Conservation (phyloP, 2,113 vertebrate genomes). For the Sinocyclocheilus grahami region DNA sequence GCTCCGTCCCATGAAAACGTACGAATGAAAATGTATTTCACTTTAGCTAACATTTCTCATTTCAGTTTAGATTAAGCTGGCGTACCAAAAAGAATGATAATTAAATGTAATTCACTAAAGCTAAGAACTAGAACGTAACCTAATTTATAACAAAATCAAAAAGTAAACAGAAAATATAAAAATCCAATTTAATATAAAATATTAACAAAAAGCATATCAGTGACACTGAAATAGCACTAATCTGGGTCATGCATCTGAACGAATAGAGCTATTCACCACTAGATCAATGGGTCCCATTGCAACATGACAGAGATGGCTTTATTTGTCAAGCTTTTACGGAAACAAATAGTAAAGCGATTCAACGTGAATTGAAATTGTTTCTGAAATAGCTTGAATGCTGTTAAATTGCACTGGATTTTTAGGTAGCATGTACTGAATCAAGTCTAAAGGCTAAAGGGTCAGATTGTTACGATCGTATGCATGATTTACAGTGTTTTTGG, state of each 20-base stretch:
- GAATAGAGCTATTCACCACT: neutral
- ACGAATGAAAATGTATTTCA: neutral
- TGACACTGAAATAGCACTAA: neutral
- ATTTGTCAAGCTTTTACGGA: neutral
- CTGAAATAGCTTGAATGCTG: neutral
- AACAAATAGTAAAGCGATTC: neutral
- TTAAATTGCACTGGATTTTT: neutral
- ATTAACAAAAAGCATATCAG: neutral
- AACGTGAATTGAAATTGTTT: neutral
- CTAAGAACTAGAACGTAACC: neutral
- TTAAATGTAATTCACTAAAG: neutral
- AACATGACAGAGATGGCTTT: neutral
- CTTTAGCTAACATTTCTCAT: neutral
- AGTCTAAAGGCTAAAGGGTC: neutral
- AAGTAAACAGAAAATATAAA: too few relatives aligned
- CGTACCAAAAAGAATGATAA: neutral
- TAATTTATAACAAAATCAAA: too few relatives aligned
- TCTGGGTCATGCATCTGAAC: constrained; percentile 7
- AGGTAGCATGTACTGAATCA: neutral
- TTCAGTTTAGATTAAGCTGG: neutral
- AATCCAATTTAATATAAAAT: neutral
- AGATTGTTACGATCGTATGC: too few relatives aligned
- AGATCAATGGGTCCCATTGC: neutral
- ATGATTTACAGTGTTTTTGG: constrained; percentile 19
- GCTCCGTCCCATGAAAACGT: neutral